Conservation (phyloP, 2,888 invertebrate genomes). For the Dendrolimus pini region DNA sequence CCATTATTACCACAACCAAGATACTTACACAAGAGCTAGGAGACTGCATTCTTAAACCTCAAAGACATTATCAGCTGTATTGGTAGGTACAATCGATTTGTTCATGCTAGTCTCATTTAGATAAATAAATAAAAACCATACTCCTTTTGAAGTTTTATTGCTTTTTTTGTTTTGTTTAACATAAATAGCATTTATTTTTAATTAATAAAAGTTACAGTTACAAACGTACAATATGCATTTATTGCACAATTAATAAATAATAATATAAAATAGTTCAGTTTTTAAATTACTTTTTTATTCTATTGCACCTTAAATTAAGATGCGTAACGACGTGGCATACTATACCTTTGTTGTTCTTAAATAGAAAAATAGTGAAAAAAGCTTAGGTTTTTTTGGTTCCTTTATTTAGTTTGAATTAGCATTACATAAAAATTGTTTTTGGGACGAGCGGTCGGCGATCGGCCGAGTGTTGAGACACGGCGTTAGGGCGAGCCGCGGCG, state of each 20-base stretch:
- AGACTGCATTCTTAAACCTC: too few relatives aligned
- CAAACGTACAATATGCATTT: conserved; percentile 70
- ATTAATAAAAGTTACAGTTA: conserved; percentile 72
- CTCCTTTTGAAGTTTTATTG: conserved; percentile 71
- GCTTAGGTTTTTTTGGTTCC: conserved; percentile 62
- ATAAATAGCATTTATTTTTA: conserved; percentile 76
- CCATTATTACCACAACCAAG: too few relatives aligned
- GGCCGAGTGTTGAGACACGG: conserved; percentile 64
- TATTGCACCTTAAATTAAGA: conserved; percentile 54
- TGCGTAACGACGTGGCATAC: conserved; percentile 43
- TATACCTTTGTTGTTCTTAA: conserved; percentile 58
- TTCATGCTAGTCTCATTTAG: neutral
- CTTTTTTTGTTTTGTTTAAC: conserved; percentile 72
- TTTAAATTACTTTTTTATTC: conserved; percentile 36
- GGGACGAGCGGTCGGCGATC: conserved; percentile 64
- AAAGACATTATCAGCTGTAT: too few relatives aligned
- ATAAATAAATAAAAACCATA: conserved; percentile 41
- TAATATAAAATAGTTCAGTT: conserved; percentile 66
- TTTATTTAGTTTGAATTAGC: conserved; percentile 62
- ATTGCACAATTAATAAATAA: conserved; percentile 73
- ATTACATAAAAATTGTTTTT: conserved; percentile 43
- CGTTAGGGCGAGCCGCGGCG: conserved; percentile 60
- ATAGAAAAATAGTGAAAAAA: conserved; percentile 69
- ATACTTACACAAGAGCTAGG: too few relatives aligned
- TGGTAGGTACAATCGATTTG: too few relatives aligned